Evolutionary conservation across 2,797 vertebrate genomes (phyloP).

Genomic region (Numenius phaeopus): DNA sequence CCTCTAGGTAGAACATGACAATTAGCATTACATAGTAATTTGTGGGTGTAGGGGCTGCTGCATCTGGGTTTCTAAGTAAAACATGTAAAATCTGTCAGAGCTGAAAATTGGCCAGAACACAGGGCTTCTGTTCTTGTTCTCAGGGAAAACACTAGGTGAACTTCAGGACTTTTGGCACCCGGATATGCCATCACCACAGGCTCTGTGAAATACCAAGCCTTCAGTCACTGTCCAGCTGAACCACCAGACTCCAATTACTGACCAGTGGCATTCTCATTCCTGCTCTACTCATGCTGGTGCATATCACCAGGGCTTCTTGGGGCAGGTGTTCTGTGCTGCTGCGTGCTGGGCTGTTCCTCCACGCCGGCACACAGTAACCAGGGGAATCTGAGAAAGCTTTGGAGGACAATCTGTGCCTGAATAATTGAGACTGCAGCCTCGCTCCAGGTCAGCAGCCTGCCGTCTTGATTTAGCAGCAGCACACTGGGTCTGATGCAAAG

Average conservation of each 20-base stretch:
- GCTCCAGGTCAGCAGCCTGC: not conserved
- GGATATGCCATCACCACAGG: not conserved
- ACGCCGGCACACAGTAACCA: accelerated
- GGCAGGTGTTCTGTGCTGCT: not conserved
- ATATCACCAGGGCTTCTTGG: not conserved
- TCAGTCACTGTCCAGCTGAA: not conserved
- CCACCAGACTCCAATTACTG: not conserved
- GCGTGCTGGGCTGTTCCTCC: not conserved
- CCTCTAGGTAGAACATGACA: not conserved
- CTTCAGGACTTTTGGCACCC: not conserved
- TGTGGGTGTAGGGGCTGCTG: not conserved
- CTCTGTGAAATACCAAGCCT: not conserved
- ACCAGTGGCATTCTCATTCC: not conserved
- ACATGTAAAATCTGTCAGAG: not conserved
- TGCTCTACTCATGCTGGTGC: not conserved
- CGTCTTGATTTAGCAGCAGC: not conserved
- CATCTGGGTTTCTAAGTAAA: not conserved
- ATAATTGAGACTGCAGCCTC: not conserved
- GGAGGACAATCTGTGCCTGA: not conserved
- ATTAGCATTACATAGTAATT: not conserved
- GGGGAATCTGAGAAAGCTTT: not conserved
- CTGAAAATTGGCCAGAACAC: not conserved
- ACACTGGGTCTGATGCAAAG: not conserved
- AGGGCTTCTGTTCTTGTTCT: not conserved
- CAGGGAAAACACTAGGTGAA: not conserved